These are phyloP conservation scores for Danionella cerebrum DNA, from an alignment of 2,113 vertebrate species.

Conservation along the genomic window DNA sequence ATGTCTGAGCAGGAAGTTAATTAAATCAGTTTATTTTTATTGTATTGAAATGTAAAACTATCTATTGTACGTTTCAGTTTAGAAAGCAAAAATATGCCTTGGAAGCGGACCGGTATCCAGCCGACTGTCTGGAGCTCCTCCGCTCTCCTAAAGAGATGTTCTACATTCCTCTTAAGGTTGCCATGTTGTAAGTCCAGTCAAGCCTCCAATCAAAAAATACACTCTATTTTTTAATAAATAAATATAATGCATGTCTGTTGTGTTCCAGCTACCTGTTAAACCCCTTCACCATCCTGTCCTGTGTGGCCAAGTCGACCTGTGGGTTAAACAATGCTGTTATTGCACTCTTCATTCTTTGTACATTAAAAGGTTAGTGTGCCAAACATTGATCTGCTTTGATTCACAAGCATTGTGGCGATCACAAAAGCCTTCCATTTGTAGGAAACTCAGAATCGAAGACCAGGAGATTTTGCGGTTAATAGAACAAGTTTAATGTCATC, in stretches of 20 bases:
- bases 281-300: constrained; percentile 91
- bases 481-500: too few relatives aligned
- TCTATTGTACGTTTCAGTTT: constrained; percentile 64
- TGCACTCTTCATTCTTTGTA: constrained; percentile 85
- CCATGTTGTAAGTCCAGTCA: constrained; percentile 82
- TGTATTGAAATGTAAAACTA: neutral
- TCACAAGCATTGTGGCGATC: too few relatives aligned
- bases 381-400: too few relatives aligned
- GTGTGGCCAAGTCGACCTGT: constrained; percentile 94
- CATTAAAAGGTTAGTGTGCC: constrained; percentile 77
- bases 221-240: too few relatives aligned
- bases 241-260: too few relatives aligned
- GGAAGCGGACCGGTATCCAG: constrained; percentile 82
- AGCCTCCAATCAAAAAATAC: neutral
- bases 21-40: neutral
- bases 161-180: constrained; percentile 92
- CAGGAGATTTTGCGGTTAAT: too few relatives aligned
- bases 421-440: too few relatives aligned
- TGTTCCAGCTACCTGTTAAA: constrained; percentile 87
- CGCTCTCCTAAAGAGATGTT: constrained; percentile 85
- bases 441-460: too few relatives aligned
- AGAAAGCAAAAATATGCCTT: constrained; percentile 89
- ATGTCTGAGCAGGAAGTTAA: neutral
- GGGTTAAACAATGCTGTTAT: constrained; percentile 88
- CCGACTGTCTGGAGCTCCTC: constrained; percentile 86